phyloP scores from a whole-genome alignment of 2,888 invertebrate genomes.

The Cryptus viduatorius region DNA sequence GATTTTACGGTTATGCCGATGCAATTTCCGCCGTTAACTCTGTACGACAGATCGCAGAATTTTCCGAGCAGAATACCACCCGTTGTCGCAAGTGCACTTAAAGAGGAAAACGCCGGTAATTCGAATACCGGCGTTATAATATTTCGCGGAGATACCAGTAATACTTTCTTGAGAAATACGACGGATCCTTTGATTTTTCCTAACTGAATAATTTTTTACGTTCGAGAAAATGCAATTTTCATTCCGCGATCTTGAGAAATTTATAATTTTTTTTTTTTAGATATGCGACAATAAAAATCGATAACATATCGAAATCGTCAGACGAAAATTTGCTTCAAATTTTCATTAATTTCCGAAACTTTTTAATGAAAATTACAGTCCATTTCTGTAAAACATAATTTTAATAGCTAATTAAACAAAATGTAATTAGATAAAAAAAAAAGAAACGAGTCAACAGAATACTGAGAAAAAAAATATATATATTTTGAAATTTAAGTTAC shows the following conservation, averaged over 20 bases:
- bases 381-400: too few relatives aligned
- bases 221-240: too few relatives aligned
- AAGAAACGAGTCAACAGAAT: too few relatives aligned
- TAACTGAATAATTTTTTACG: neutral
- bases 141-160: neutral
- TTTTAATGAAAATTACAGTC: too few relatives aligned
- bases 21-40: neutral
- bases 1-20: neutral
- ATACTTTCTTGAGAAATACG: neutral
- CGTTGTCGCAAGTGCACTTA: conserved; percentile 28
- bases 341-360: too few relatives aligned
- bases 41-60: conserved; percentile 56
- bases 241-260: too few relatives aligned
- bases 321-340: too few relatives aligned
- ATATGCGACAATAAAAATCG: too few relatives aligned
- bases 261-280: too few relatives aligned
- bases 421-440: too few relatives aligned
- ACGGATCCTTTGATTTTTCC: conserved; percentile 1
- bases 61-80: conserved; percentile 71
- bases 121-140: neutral
- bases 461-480: neutral
- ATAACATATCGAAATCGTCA: too few relatives aligned
- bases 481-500: neutral
- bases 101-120: neutral
- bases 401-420: too few relatives aligned